A percentile compares a stretch with the other conserved stretches of the same genome.
Conservation (phyloP, 1,140 invertebrate genomes). For the Drosophila teissieri region DNA sequence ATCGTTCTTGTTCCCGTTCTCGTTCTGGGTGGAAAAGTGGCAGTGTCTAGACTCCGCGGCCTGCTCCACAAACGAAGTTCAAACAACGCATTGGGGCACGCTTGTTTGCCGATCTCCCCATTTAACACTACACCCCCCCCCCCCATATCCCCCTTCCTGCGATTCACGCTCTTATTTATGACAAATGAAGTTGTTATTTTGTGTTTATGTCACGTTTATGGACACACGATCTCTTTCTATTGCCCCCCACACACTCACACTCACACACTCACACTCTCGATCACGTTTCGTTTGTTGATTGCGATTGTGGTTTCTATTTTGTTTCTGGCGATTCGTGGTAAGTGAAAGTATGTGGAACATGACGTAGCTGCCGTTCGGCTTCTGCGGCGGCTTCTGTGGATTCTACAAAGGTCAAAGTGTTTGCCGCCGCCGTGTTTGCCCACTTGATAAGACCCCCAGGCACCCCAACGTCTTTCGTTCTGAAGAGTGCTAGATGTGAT, state of each 20-base stretch:
- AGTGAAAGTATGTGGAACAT: conserved; percentile 72
- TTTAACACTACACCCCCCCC: not conserved
- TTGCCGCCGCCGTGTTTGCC: conserved; percentile 32
- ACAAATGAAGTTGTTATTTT: conserved; percentile 71
- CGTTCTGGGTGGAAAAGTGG: conserved; percentile 17
- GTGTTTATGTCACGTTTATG: conserved; percentile 72
- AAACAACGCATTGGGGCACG: conserved; percentile 62
- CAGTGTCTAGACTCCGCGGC: conserved; percentile 14
- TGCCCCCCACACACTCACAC: not conserved
- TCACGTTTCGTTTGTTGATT: conserved; percentile 46
- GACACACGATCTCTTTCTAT: conserved; percentile 46
- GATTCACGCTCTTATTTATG: conserved; percentile 16
- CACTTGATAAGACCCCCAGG: conserved; percentile 53
- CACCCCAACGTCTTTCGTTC: conserved; percentile 24
- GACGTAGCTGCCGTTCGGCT: conserved; percentile 34
- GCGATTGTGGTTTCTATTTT: conserved; percentile 75
- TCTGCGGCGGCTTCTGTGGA: conserved; percentile 26
- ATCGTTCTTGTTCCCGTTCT: conserved; percentile 21
- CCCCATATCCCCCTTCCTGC: conserved; percentile 2
- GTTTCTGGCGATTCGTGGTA: conserved; percentile 70
- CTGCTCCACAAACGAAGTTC: conserved; percentile 63
- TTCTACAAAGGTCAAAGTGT: conserved; percentile 55
- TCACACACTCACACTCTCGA: conserved; percentile 2
- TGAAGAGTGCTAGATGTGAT: conserved; percentile 25
- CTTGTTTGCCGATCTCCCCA: conserved; percentile 53